Evolutionary conservation across 2,888 invertebrate species (phyloP).

Genomic region (Calephelis perditalis): DNA sequence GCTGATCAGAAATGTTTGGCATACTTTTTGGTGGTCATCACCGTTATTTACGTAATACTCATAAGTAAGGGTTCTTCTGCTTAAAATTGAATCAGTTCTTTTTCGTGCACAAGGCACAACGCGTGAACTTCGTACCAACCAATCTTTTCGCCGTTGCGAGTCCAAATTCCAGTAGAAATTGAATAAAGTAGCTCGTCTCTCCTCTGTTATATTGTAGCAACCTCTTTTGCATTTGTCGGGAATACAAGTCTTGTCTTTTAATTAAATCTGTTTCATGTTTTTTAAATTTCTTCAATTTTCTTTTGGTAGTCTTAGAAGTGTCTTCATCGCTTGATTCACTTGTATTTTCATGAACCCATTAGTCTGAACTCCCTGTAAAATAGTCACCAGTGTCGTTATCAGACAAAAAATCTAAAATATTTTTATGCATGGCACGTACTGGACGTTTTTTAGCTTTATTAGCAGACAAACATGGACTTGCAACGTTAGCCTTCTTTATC

Average conservation of each 20-base stretch:
- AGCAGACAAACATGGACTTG: conserved; percentile 9
- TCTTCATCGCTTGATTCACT: conserved; percentile 10
- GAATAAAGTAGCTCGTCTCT: conserved; percentile 20
- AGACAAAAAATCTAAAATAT: conserved; percentile 22
- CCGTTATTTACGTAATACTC: conserved; percentile 25
- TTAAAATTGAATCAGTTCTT: conserved; percentile 18
- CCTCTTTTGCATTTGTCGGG: conserved; percentile 15
- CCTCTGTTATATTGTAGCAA: conserved; percentile 19
- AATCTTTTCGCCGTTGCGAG: conserved; percentile 23
- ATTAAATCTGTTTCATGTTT: conserved; percentile 5
- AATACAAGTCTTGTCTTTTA: conserved; percentile 7
- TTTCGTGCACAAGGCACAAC: conserved; percentile 4
- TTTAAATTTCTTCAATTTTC: conserved; percentile 7
- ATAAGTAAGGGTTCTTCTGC: conserved; percentile 20
- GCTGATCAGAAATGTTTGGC: conserved; percentile 10
- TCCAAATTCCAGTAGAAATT: conserved; percentile 24
- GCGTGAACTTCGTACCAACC: conserved; percentile 18
- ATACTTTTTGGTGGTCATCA: conserved; percentile 21
- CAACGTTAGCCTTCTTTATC: conserved; percentile 5
- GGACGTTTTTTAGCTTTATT: conserved; percentile 13
- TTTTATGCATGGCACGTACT: conserved; percentile 17
- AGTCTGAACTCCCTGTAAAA: conserved; percentile 25
- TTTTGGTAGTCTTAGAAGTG: conserved; percentile 1
- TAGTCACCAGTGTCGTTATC: conserved; percentile 24
- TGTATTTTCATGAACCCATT: conserved; percentile 13